A percentile compares a stretch with the other conserved stretches of the same genome.
phyloP scores from a whole-genome alignment of 2,113 vertebrate genomes.

The Lepus europaeus region DNA sequence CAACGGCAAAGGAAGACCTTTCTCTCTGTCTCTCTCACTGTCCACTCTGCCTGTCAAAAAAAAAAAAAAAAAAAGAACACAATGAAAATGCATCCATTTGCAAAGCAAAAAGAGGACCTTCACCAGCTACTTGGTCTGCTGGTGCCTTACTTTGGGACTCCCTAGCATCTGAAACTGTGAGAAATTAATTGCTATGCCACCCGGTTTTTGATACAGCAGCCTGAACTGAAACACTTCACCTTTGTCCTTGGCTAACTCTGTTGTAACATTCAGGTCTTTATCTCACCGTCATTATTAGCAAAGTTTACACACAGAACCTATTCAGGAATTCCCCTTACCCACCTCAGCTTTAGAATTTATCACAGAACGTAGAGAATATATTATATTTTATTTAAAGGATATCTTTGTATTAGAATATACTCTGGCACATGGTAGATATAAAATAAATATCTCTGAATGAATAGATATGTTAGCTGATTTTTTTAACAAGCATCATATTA shows the following conservation, averaged over 20 bases:
- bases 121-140: background rate
- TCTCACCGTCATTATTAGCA: background rate
- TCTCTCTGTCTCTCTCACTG: too few species aligned
- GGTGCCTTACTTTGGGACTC: background rate
- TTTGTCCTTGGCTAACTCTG: background rate
- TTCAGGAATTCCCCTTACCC: background rate
- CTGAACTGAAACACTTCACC: background rate
- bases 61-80: background rate
- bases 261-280: background rate
- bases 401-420: conserved; percentile 8
- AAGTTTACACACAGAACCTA: background rate
- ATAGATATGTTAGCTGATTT: background rate
- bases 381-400: background rate
- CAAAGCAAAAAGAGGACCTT: background rate
- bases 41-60: too few species aligned
- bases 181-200: background rate
- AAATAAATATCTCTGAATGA: background rate
- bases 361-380: background rate
- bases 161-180: background rate
- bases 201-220: background rate
- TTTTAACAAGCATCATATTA: background rate
- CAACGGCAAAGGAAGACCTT: too few species aligned
- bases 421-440: background rate
- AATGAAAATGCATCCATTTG: background rate
- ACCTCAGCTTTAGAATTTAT: background rate